Percentiles rank a stretch among this genome's conserved stretches.
Evolutionary conservation across 2,797 vertebrate genomes (phyloP).

Genomic region (Melanotaenia boesemani): DNA sequence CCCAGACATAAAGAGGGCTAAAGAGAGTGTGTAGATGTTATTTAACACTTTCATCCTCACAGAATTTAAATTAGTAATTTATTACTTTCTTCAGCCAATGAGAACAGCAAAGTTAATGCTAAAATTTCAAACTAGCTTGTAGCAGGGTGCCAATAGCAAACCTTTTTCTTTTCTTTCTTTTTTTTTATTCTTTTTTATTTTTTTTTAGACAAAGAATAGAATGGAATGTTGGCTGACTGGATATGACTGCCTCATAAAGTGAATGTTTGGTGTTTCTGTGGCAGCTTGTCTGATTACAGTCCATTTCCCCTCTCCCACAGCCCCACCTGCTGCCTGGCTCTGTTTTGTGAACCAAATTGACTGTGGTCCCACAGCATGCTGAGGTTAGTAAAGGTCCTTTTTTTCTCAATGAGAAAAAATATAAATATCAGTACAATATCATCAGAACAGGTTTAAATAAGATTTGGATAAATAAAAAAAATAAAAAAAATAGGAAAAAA

Average conservation of each 20-base stretch:
- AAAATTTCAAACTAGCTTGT: not conserved
- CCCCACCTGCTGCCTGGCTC: slow-evolving; percentile 62
- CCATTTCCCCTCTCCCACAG: slow-evolving; percentile 67
- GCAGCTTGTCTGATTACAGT: slow-evolving; percentile 54
- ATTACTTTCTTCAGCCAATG: slow-evolving; percentile 9
- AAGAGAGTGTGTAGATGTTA: not conserved
- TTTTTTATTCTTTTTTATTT: not conserved
- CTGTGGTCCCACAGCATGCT: not conserved
- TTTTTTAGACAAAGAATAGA: slow-evolving; percentile 26
- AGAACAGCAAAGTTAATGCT: slow-evolving; percentile 10
- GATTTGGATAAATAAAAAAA: not conserved
- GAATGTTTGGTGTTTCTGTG: slow-evolving; percentile 44
- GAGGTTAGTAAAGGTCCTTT: slow-evolving; percentile 44
- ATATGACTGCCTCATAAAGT: slow-evolving; percentile 55
- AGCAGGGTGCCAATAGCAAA: not conserved
- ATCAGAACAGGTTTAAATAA: slow-evolving; percentile 37
- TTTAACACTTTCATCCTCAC: slow-evolving; percentile 1
- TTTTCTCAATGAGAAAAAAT: slow-evolving; percentile 20
- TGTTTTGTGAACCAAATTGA: slow-evolving; percentile 16
- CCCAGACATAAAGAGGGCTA: slow-evolving; percentile 20
- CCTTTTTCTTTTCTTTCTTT: not conserved
- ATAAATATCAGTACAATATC: not conserved
- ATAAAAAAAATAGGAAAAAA: slow-evolving; percentile 47
- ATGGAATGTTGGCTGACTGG: slow-evolving; percentile 39
- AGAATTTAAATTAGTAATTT: not conserved